Evolutionary conservation across 2,888 invertebrate genomes (phyloP).

Genomic region (Spicauda simplicius): DNA sequence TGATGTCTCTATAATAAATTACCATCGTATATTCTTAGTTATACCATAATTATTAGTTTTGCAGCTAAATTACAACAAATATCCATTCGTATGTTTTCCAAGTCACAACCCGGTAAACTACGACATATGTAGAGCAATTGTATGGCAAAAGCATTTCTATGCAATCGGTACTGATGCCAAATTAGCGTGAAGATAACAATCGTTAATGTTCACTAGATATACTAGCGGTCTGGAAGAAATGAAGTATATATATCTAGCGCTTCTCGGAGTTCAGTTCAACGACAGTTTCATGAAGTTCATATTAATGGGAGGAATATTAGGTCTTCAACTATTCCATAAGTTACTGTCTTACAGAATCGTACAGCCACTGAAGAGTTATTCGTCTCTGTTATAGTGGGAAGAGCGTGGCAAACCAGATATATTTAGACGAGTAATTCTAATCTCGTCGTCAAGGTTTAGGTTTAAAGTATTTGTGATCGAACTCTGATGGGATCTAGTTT

Average conservation of each 20-base stretch:
- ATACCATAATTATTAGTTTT: too few relatives aligned
- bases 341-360: too few relatives aligned
- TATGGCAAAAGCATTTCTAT: slow-evolving; percentile 11
- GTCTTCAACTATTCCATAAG: neutral
- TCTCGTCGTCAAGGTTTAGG: too few relatives aligned
- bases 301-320: slow-evolving; percentile 13
- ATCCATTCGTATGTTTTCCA: neutral
- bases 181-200: neutral
- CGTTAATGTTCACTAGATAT: neutral
- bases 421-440: too few relatives aligned
- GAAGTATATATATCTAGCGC: neutral
- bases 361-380: too few relatives aligned
- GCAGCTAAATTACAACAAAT: neutral
- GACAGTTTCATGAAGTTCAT: slow-evolving; percentile 13
- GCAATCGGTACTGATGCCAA: slow-evolving; percentile 5
- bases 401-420: too few relatives aligned
- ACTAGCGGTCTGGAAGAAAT: neutral
- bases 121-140: slow-evolving; percentile 1
- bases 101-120: neutral
- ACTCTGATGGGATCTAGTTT: too few relatives aligned
- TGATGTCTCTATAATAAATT: too few relatives aligned
- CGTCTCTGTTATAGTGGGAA: too few relatives aligned
- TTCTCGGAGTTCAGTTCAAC: slow-evolving; percentile 11
- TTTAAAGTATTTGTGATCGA: too few relatives aligned
- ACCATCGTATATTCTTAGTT: too few relatives aligned